Conservation (phyloP, 2,888 invertebrate genomes). For the Heliconius cydno region DNA sequence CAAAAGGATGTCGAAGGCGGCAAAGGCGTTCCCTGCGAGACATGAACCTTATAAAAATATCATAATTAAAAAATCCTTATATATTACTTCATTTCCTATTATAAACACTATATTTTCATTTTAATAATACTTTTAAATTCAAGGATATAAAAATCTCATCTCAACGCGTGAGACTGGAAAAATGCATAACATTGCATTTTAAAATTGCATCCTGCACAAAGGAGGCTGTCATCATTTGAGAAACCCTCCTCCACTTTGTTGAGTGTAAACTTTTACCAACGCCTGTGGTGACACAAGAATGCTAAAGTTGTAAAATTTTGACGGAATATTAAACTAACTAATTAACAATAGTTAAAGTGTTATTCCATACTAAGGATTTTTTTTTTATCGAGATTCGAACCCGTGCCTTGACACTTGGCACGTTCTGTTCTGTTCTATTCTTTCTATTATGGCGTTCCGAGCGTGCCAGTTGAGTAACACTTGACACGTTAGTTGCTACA, state of each 20-base stretch:
- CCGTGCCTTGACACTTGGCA: background rate
- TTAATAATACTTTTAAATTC: background rate
- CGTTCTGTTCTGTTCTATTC: too few species aligned
- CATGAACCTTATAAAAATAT: too few species aligned
- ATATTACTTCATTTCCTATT: too few species aligned
- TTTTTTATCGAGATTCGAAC: background rate
- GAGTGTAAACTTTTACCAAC: conserved; percentile 24
- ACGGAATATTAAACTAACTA: background rate
- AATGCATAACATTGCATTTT: conserved; percentile 22
- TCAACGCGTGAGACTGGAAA: background rate
- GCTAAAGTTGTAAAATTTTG: conserved; percentile 4
- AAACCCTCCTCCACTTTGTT: conserved; percentile 9
- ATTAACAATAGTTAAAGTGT: too few species aligned
- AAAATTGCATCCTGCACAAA: conserved; percentile 30
- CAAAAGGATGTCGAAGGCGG: too few species aligned
- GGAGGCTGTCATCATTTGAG: conserved; percentile 11
- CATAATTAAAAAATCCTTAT: too few species aligned
- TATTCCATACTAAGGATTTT: too few species aligned
- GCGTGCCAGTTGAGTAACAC: too few species aligned
- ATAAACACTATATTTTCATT: too few species aligned
- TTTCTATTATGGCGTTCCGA: too few species aligned
- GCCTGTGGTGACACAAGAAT: background rate
- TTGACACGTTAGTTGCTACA: background rate
- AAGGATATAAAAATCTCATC: background rate
- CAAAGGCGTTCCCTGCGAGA: too few species aligned